These are phyloP conservation scores for Prosapia bicincta DNA, from an alignment of 2,888 invertebrate genomes.

Conservation along the genomic window DNA sequence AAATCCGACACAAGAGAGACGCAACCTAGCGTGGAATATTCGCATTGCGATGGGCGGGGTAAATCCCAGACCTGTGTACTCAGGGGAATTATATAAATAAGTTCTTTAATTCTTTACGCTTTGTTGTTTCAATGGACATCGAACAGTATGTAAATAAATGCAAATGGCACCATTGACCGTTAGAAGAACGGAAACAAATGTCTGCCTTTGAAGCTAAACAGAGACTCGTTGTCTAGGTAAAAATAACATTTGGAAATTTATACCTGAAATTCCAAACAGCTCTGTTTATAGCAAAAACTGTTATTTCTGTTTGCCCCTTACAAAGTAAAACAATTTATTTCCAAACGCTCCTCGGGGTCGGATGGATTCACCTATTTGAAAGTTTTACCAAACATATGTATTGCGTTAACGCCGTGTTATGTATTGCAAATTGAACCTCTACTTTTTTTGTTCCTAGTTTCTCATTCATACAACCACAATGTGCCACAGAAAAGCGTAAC, in stretches of 20 bases:
- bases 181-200: not conserved
- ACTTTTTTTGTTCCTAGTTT: too few species aligned
- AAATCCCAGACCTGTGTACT: not conserved
- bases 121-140: not conserved
- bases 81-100: not conserved
- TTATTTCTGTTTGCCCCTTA: not conserved
- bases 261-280: not conserved
- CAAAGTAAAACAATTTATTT: not conserved
- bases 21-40: not conserved
- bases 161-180: not conserved
- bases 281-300: not conserved
- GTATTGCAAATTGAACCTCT: too few species aligned
- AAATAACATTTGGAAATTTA: not conserved
- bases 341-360: not conserved
- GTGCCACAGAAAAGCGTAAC: too few species aligned
- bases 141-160: not conserved
- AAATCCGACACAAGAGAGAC: not conserved
- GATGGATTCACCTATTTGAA: too few species aligned
- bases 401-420: too few species aligned
- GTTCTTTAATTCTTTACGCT: not conserved
- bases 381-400: too few species aligned
- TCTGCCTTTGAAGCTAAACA: not conserved
- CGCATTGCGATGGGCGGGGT: not conserved
- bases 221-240: not conserved
- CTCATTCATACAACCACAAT: too few species aligned